These are phyloP conservation scores for Tricholauxania praeusta DNA, from an alignment of 2,888 invertebrate species.

Conservation along the genomic window DNA sequence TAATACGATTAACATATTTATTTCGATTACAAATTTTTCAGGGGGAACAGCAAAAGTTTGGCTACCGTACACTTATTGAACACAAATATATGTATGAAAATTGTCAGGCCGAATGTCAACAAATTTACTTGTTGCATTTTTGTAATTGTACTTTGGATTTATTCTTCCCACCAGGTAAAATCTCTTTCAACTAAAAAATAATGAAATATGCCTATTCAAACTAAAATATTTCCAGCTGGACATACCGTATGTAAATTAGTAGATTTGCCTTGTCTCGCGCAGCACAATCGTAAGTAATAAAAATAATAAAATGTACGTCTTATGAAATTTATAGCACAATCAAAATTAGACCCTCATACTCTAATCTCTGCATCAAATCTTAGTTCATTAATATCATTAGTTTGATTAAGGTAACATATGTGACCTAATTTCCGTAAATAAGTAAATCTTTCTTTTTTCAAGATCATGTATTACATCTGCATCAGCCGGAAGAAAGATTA, in stretches of 20 bases:
- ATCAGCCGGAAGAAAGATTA: slow-evolving; percentile 52
- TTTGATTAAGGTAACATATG: no score
- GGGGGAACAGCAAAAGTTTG: slow-evolving; percentile 49
- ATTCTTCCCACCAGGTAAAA: slow-evolving; percentile 57
- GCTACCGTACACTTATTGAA: slow-evolving; percentile 60
- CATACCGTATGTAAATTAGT: slow-evolving; percentile 52
- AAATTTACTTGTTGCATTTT: slow-evolving; percentile 61
- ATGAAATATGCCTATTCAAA: no score
- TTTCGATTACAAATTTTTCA: slow-evolving; percentile 1
- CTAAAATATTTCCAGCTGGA: slow-evolving; percentile 4
- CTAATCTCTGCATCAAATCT: no score
- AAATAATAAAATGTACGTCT: no score
- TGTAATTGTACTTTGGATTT: slow-evolving; percentile 67
- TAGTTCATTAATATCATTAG: no score
- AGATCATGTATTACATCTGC: slow-evolving; percentile 49
- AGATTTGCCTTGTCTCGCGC: slow-evolving; percentile 59
- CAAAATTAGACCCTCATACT: no score
- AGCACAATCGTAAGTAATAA: slow-evolving; percentile 51
- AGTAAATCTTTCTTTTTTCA: neutral
- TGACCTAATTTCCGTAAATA: no score
- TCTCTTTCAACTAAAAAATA: neutral
- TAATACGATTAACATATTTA: no score
- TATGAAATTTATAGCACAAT: no score
- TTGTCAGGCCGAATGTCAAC: slow-evolving; percentile 65
- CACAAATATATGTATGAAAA: slow-evolving; percentile 64